Base-by-base conservation (phyloP, 2,113 vertebrate species). In the Entelurus aequoreus region DNA sequence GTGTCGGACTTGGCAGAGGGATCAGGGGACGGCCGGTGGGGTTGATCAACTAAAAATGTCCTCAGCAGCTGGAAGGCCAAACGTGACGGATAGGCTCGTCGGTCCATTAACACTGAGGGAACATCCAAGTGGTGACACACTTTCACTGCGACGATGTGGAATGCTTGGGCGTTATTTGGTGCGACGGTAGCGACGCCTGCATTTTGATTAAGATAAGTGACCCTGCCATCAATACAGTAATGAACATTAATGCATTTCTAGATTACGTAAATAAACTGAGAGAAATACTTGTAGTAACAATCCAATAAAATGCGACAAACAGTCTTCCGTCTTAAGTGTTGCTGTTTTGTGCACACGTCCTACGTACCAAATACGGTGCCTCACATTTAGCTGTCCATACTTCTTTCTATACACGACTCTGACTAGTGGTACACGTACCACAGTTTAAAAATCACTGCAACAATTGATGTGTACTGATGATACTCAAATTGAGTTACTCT, bases 31-130 rank as follows among this genome's bases (percentile, higher is more conserved):
- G 83, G 75, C 40, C 69, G 48, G 71, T 67, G 19, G 66, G 40
- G 64, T 78, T 82, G 77, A 76, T 85, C 72, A 78, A 84, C 70
- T 65, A 77, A 85, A 85, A 75, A 75, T 66, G 76, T 62, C 65
- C 12, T 6, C 19, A 42, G 38, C 75, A 79, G 63, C 81, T 79
- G 72, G 66, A 82, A 65, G 79, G 75, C 68, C 78, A 79, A 84
- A 79, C 74, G 72, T 78, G 82, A 77, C 71, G 19, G 11, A 44
- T 53, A 58, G 56, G 58, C 65, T 54, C 56, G 63, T 14, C 38
- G 19, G 72, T 81, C 77, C 65, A 60, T 50, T 52, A 69, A 68
- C 75, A 13, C 61, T 65, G 65, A 69, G 19, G 62, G 67, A 72
- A 78, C 75, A 82, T 8, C 49, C 55, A 42, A 48, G 54, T 40